A percentile compares a stretch with the other conserved stretches of the same genome.
These are phyloP conservation scores for Cygnus olor DNA, from an alignment of 2,797 vertebrate genomes.

Conservation along the genomic window DNA sequence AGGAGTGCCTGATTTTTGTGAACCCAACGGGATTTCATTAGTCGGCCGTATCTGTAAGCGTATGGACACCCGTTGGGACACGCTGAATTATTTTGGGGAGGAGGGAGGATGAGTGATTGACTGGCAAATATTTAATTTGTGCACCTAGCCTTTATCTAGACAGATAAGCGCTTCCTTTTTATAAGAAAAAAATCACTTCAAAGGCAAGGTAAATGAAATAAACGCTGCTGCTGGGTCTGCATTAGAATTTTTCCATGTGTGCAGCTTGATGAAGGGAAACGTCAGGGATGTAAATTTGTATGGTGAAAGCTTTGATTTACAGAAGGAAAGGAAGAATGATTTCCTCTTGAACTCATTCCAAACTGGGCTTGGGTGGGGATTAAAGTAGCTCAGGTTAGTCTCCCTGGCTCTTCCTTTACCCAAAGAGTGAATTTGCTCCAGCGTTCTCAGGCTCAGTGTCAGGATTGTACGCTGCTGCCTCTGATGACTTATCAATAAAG, in stretches of 20 bases:
- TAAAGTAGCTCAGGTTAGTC: not conserved
- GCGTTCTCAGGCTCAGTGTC: accelerated
- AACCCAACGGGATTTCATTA: not conserved
- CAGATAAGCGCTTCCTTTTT: not conserved
- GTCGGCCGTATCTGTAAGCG: not conserved
- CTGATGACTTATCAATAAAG: not conserved
- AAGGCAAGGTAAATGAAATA: not conserved
- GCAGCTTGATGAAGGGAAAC: not conserved
- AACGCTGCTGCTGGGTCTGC: not conserved
- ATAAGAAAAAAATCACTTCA: not conserved
- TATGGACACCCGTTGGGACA: not conserved
- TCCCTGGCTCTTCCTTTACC: not conserved
- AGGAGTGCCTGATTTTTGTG: not conserved
- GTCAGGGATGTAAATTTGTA: not conserved
- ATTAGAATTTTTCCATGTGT: not conserved
- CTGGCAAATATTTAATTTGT: not conserved
- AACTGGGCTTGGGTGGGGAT: not conserved
- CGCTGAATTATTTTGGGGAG: not conserved
- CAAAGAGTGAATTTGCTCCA: not conserved
- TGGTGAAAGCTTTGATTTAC: not conserved
- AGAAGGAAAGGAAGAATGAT: not conserved
- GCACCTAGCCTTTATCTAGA: not conserved
- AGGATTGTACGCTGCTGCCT: not conserved
- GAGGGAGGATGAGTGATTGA: not conserved
- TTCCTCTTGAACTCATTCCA: not conserved